Evolutionary conservation across 2,888 invertebrate genomes (phyloP), one percentile per base, ranked within the genome.

Genomic region (Cephus runcator): DNA sequence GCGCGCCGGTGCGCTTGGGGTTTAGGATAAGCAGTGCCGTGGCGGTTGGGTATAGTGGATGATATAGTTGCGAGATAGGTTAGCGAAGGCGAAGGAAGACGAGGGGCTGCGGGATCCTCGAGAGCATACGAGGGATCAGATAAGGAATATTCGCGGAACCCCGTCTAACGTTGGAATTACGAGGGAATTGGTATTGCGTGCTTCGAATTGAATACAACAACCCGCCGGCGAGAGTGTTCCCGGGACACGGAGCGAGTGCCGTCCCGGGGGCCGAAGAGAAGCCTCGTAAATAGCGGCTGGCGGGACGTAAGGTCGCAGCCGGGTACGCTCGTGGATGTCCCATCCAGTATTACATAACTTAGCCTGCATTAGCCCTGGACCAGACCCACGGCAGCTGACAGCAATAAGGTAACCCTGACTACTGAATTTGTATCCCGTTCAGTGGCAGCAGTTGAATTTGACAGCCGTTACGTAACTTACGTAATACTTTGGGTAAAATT

Each of bases 141-240:
- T 79, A 80, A 80, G 76, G 77, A 81, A 80, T 73, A 81, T 80
- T 76, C 79, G 77, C 40, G 40, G 69, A 11, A 69, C 68, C n/a
- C 34, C 69, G 40, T 12, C 71, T 31, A 75, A n/a, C 76, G 40
- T 15, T 23, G 78, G 40, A 78, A 81, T 78, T 82, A 81, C 79
- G 79, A 40, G 73, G 76, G 76, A 83, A 83, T 83, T 81, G 83
- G 83, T 79, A 82, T 81, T 78, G 81, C 83, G 84, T 83, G 83
- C 79, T 77, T 75, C 56, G 83, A 84, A 83, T 84, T 84, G 79
- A 81, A 83, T 81, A 79, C 78, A 79, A 75, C 15, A 36, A 75
- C 77, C 76, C 56, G 78, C 79, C 77, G 76, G n/a, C 23, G 76
- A 76, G 77, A 79, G 34, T 30, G 56, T 76, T 76, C 33, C 33